phyloP scores from a whole-genome alignment of 2,113 vertebrate genomes.

The Elaphurus davidianus region DNA sequence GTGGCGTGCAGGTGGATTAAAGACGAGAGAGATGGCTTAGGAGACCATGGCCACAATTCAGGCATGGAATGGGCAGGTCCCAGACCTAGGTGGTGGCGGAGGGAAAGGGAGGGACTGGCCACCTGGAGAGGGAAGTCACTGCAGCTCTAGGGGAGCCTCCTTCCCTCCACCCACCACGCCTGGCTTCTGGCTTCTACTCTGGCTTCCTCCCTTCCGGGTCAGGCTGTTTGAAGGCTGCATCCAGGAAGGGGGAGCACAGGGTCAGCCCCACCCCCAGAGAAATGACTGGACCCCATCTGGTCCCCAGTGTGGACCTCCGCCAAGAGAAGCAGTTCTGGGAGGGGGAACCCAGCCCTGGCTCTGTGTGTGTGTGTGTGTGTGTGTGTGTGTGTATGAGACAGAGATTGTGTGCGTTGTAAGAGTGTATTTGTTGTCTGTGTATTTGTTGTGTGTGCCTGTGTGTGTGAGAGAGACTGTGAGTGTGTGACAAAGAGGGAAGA shows the following conservation, averaged over 20 bases:
- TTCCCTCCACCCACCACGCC: rapidly evolving
- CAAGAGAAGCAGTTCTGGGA: neutral
- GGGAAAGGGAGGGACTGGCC: neutral
- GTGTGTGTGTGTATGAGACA: neutral
- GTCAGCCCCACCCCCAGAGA: neutral
- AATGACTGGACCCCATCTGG: neutral
- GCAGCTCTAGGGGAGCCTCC: neutral
- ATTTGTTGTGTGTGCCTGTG: neutral
- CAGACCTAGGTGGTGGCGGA: neutral
- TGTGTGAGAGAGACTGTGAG: neutral
- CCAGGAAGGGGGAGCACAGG: neutral
- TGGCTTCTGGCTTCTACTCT: neutral
- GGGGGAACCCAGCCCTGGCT: neutral
- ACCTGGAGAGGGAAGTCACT: neutral
- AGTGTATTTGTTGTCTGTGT: neutral
- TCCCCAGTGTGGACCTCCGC: neutral
- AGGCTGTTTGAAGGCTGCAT: neutral
- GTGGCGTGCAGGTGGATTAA: neutral
- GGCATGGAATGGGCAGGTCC: neutral
- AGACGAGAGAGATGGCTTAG: neutral
- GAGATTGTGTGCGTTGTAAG: neutral
- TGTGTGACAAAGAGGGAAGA: neutral
- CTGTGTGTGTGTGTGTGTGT: neutral
- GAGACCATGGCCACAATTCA: neutral
- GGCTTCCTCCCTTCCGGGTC: neutral